Evolutionary conservation across 2,113 vertebrate genomes (phyloP), one percentile per base, ranked within the genome.

Genomic region (Stegastes partitus): DNA sequence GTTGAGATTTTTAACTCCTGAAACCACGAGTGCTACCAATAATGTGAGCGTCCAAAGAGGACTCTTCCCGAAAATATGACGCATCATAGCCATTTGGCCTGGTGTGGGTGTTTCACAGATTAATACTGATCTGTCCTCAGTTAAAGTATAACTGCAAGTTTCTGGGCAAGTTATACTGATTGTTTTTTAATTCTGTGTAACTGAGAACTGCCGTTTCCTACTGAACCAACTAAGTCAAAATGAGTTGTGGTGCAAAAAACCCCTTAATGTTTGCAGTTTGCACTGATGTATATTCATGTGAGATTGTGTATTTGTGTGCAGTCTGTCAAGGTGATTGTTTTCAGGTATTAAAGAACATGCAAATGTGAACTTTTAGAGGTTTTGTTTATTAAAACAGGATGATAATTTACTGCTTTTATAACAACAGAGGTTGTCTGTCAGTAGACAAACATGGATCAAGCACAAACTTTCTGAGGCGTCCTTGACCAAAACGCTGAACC

Each of bases 281-380:
- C 86, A 94, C 91, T 83, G 45, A 68, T 89, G 82, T 89, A 70
- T 91, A 84, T 93, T 88, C 72, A 73, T 75, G 81, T 87, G 21
- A 69, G 79, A 78, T 74, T 77, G 49, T 66, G 79, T 83, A 55
- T 84, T 74, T 82, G 68, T 88, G 75, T 87, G 81, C 18, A 68
- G 71, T 77, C 56, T 87, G 69, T 88, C 22, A 77, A 66, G 44
- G 59, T 82, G 77, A 90, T 76, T 59, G 75, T 90, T 91, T 93
- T 93, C 78, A 77, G 69, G 23, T 83, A 84, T 83, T 87, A 90
- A 93, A 92, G 73, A 68, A 77, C 66, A 66, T 83, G 62, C 4
- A 53, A 66, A 49, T 19, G 0, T 37, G 22, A 9, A 42, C 3
- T 34, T 42, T 39, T 6, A 37, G 11, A 26, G 44, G 50, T 66